A percentile compares a stretch with the other conserved stretches of the same genome.
Evolutionary conservation across 2,888 invertebrate species (phyloP).

Genomic region (Apodemia duryi): DNA sequence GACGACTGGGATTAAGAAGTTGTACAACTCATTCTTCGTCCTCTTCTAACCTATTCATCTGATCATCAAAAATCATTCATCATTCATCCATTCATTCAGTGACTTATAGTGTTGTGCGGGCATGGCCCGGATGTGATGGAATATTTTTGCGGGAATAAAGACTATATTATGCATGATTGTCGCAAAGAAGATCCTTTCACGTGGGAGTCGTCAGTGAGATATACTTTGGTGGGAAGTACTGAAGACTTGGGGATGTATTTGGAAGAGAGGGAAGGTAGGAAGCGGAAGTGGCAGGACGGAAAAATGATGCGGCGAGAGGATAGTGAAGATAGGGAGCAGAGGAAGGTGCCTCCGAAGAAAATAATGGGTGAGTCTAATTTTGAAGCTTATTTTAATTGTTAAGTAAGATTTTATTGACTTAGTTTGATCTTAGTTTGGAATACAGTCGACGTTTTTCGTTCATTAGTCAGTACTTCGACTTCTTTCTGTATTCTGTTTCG

Average conservation of each 20-base stretch:
- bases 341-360: slow-evolving; percentile 68
- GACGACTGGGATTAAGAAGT: slow-evolving; percentile 90
- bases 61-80: slow-evolving; percentile 31
- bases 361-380: slow-evolving; percentile 59
- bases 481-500: no score
- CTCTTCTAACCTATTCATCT: slow-evolving; percentile 83
- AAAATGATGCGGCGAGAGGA: slow-evolving; percentile 61
- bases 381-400: no score
- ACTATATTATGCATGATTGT: slow-evolving; percentile 58
- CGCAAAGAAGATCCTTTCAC: slow-evolving; percentile 55
- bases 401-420: no score
- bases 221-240: slow-evolving; percentile 52
- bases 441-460: no score
- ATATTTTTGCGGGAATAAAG: slow-evolving; percentile 47
- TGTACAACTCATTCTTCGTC: slow-evolving; percentile 93
- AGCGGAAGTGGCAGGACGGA: slow-evolving; percentile 65
- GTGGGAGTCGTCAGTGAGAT: slow-evolving; percentile 64
- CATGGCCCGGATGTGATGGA: slow-evolving; percentile 62
- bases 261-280: slow-evolving; percentile 63
- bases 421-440: no score
- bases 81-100: slow-evolving; percentile 51
- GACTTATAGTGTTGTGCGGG: slow-evolving; percentile 46
- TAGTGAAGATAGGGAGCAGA: slow-evolving; percentile 60
- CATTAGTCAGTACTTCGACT: no score
- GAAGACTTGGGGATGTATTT: slow-evolving; percentile 66